Percentiles rank a stretch among this genome's conserved stretches.
phyloP scores from a whole-genome alignment of 2,797 vertebrate genomes.

The Notoglanidium macrostoma region DNA sequence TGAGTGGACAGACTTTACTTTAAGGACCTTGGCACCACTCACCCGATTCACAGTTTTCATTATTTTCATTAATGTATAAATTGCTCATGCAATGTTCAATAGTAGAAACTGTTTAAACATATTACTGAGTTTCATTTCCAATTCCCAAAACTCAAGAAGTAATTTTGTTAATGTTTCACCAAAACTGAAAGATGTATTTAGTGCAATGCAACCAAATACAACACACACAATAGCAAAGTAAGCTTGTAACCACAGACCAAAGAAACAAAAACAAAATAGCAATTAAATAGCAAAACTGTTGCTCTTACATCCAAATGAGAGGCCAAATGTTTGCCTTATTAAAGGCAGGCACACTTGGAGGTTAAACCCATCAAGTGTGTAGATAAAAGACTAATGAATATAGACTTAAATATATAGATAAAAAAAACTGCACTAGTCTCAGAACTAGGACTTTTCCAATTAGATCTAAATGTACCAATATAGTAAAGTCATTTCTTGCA shows the following conservation, averaged over 20 bases:
- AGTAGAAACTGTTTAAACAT: neutral
- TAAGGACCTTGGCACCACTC: slow-evolving; percentile 17
- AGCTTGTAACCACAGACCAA: neutral
- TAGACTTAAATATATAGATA: neutral
- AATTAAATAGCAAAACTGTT: neutral
- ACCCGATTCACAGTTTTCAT: neutral
- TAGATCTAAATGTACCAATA: too few species aligned
- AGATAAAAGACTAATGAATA: neutral
- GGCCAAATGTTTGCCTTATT: neutral
- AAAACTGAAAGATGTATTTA: neutral
- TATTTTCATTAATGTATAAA: slow-evolving; percentile 2
- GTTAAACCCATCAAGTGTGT: neutral
- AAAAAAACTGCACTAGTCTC: too few species aligned
- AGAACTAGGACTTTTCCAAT: too few species aligned
- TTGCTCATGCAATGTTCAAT: neutral
- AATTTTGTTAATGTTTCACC: neutral
- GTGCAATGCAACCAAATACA: neutral
- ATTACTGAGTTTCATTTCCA: neutral
- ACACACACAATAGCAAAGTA: neutral
- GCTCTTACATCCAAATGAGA: neutral
- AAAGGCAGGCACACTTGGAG: neutral
- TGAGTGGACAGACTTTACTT: slow-evolving; percentile 26
- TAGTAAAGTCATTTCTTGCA: too few species aligned
- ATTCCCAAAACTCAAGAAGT: neutral
- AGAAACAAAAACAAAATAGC: neutral